Base-by-base conservation (phyloP, 2,113 vertebrate genomes). In the Pristiophorus japonicus region DNA sequence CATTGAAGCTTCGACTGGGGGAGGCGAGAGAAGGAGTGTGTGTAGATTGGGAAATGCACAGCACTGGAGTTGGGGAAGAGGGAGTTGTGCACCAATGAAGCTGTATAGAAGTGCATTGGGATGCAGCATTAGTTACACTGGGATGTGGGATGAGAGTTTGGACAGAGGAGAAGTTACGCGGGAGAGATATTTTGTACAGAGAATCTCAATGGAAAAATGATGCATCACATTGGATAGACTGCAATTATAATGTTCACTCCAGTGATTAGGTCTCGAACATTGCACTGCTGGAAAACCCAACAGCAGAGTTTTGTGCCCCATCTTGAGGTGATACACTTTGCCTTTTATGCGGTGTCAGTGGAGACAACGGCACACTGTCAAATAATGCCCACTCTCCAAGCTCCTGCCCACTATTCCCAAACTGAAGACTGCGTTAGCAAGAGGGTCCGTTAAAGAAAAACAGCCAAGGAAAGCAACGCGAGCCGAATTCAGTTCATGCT, bases 321-420 rank as follows among this genome's bases (percentile, higher is more conserved):
- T 98, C 94, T 97, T 98, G 96, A 97, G 98, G 81, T 96, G 97
- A 42, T 98, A 98, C 97, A 98, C 97, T 38, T 38, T 98, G 98
- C 20, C 98, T 98, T 14, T 96, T 98, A 55, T 98, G 98, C 96
- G 98, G 98, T 0, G 98, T 97, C 96, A 98, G 97, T 96, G 98
- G 98, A 30, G 98, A 98, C 97, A 97, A 98, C 95, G 98, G 67
- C 98, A 98, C 97, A 98, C 98, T 96, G 97, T 98, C 97, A 98
- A 98, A 96, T 98, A 98, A 96, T 98, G 98, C 75, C 98, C 98
- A 47, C 97, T 98, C 66, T 98, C 98, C 96, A 98, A 97, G 97
- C 97, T 97, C 96, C 97, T 97, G 96, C 97, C 97, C 88, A 97
- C 97, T 96, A 97, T 98, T 96, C 96, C 98, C 96, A 96, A 96